These are phyloP conservation scores for Lethenteron camtschaticum DNA, from an alignment of 2,113 vertebrate genomes.

Conservation along the genomic window DNA sequence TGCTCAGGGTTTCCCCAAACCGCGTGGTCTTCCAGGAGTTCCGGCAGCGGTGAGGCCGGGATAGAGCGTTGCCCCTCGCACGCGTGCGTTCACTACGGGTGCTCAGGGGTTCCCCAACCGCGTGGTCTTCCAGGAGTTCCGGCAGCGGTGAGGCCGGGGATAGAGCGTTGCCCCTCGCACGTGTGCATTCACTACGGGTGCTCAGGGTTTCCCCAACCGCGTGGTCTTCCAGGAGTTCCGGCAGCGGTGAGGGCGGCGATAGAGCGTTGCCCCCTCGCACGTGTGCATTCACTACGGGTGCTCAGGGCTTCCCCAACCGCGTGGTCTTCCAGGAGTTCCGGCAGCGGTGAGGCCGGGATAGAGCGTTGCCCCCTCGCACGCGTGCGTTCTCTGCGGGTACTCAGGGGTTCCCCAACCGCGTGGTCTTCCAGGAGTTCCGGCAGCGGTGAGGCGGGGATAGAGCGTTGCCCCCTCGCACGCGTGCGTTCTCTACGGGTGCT, in stretches of 20 bases:
- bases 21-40: constrained; percentile 87
- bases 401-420: constrained; percentile 11
- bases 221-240: constrained; percentile 96
- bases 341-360: constrained; percentile 36
- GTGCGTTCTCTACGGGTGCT: no score
- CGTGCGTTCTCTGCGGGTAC: no score
- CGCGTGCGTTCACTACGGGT: no score
- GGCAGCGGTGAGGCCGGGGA: constrained; percentile 42
- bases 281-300: no score
- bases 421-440: constrained; percentile 93
- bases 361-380: no score
- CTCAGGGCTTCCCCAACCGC: neutral
- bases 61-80: no score
- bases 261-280: no score
- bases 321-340: constrained; percentile 96
- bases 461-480: no score
- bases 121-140: constrained; percentile 65
- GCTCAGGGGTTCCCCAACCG: no score
- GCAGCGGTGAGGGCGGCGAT: constrained; percentile 36
- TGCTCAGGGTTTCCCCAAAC: no score
- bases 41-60: constrained; percentile 47
- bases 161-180: no score
- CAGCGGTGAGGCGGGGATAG: constrained; percentile 36
- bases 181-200: no score
- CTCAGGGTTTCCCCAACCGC: neutral